Conservation (phyloP, 2,797 vertebrate species). For the Leucoraja ocellata region DNA sequence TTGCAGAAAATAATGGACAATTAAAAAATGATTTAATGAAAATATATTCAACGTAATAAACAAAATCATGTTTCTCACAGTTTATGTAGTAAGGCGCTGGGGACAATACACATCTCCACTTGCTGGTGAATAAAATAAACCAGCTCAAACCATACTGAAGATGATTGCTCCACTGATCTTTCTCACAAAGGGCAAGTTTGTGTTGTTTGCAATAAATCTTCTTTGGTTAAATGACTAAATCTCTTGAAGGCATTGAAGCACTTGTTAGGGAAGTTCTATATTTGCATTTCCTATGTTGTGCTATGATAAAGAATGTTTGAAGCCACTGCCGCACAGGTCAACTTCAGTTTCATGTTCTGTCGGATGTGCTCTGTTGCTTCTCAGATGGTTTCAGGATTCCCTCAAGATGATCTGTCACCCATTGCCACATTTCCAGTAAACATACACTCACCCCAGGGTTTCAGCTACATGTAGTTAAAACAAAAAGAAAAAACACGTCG, state of each 20-base stretch:
- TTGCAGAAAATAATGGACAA: background rate
- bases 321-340: background rate
- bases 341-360: constrained; percentile 5
- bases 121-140: background rate
- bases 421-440: constrained; percentile 32
- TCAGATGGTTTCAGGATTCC: constrained; percentile 17
- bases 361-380: background rate
- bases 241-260: constrained; percentile 11
- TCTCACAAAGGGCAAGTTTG: background rate
- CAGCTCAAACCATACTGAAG: background rate
- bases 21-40: constrained; percentile 23
- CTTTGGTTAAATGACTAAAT: constrained; percentile 3
- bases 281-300: background rate
- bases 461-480: constrained; percentile 35
- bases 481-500: constrained; percentile 8
- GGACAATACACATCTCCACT: background rate
- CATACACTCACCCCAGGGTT: constrained; percentile 35
- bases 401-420: constrained; percentile 21
- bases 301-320: background rate
- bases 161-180: constrained; percentile 1
- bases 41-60: background rate
- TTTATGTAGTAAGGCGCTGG: background rate
- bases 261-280: background rate
- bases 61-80: background rate
- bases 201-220: background rate